A percentile compares a stretch with the other conserved stretches of the same genome.
phyloP scores from a whole-genome alignment of 2,888 invertebrate genomes.

The Osmoderma eremita region DNA sequence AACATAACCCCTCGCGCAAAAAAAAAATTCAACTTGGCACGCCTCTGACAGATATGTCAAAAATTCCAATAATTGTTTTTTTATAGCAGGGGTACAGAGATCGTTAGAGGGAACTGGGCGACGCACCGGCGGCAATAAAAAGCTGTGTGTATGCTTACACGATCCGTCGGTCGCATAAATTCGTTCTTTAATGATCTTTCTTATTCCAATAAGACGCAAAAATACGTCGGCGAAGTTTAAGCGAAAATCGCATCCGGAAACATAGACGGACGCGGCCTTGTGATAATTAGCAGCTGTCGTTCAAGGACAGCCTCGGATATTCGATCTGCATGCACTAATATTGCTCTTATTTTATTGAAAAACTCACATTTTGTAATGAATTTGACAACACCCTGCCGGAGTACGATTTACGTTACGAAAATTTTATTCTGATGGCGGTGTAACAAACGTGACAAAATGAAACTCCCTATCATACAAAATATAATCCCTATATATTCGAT shows the following conservation, averaged over 20 bases:
- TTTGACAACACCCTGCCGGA: conserved; percentile 61
- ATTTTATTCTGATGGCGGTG: conserved; percentile 39
- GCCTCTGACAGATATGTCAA: conserved; percentile 40
- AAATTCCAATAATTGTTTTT: conserved; percentile 35
- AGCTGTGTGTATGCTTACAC: conserved; percentile 24
- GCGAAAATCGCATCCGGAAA: conserved; percentile 8
- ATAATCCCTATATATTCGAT: too few species aligned
- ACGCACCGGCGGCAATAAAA: neutral
- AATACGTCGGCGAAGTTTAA: conserved; percentile 16
- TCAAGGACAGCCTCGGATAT: conserved; percentile 23
- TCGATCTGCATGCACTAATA: conserved; percentile 40
- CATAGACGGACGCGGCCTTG: conserved; percentile 9
- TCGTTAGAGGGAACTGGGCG: neutral
- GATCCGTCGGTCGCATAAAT: conserved; percentile 1
- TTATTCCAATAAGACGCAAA: conserved; percentile 33
- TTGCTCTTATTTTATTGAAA: conserved; percentile 53
- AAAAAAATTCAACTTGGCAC: conserved; percentile 39
- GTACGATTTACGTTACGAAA: conserved; percentile 39
- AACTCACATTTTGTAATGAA: conserved; percentile 61
- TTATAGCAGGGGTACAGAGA: conserved; percentile 14
- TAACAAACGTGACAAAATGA: neutral
- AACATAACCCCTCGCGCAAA: conserved; percentile 37
- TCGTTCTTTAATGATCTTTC: conserved; percentile 26
- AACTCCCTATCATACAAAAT: neutral
- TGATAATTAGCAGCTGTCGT: conserved; percentile 24